These are phyloP conservation scores for Tragelaphus strepsiceros DNA, from an alignment of 2,113 vertebrate species.

Conservation along the genomic window DNA sequence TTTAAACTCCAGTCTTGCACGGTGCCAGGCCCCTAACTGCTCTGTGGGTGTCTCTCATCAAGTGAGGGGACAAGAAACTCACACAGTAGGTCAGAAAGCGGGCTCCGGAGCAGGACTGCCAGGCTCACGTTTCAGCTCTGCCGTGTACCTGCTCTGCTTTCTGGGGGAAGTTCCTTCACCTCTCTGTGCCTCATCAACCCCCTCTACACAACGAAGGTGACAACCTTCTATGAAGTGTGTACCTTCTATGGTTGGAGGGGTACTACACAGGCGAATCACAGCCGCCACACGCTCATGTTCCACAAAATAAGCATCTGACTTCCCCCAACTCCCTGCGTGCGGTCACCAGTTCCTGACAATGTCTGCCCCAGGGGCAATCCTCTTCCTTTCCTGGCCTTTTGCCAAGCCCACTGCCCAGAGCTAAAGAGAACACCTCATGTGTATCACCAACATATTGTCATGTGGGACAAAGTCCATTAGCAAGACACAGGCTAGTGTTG, in stretches of 20 bases:
- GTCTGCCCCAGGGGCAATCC: rapidly evolving
- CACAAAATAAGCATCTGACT: rapidly evolving
- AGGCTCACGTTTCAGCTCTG: not conserved
- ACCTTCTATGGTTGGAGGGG: not conserved
- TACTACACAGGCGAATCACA: rapidly evolving
- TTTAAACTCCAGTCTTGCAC: not conserved
- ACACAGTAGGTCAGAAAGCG: rapidly evolving
- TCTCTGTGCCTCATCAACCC: not conserved
- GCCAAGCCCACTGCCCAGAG: not conserved
- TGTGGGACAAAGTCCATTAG: not conserved
- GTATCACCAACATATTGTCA: not conserved
- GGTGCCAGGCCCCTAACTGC: not conserved
- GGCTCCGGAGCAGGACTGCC: not conserved
- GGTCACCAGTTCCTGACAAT: not conserved
- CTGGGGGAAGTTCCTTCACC: not conserved
- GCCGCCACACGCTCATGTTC: rapidly evolving
- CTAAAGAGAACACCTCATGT: no score
- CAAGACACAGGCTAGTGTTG: not conserved
- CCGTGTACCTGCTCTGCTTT: not conserved
- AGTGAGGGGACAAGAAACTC: rapidly evolving
- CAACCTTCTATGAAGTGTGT: not conserved
- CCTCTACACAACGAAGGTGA: not conserved
- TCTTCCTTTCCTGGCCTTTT: not conserved
- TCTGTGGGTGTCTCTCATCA: not conserved
- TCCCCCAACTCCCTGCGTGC: not conserved